Percentiles rank a stretch among this genome's conserved stretches.
Evolutionary conservation across 2,888 invertebrate genomes (phyloP).

Genomic region (Pheosia tremula): DNA sequence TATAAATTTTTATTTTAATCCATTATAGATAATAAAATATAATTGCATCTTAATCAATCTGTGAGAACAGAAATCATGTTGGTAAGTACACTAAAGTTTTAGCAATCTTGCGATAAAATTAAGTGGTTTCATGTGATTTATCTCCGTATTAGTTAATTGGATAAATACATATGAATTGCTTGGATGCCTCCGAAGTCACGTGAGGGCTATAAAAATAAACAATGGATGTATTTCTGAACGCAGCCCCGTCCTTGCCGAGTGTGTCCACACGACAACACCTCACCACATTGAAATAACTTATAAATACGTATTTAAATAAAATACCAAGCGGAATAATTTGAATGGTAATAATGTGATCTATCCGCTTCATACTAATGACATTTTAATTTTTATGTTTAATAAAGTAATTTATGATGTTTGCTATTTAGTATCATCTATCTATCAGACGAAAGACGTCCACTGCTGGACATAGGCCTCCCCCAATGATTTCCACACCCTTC

Average conservation of each 20-base stretch:
- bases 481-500: too few relatives aligned
- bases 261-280: constrained; percentile 34
- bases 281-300: constrained; percentile 26
- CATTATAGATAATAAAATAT: not conserved
- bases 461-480: too few relatives aligned
- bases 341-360: not conserved
- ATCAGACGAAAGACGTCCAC: too few relatives aligned
- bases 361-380: not conserved
- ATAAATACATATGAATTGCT: constrained; percentile 17
- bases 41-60: constrained; percentile 1
- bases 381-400: not conserved
- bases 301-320: not conserved
- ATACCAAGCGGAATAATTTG: not conserved
- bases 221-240: constrained; percentile 39
- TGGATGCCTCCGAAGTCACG: constrained; percentile 27
- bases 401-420: not conserved
- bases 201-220: constrained; percentile 45
- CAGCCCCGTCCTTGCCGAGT: constrained; percentile 35
- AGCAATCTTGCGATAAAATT: not conserved
- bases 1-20: not conserved
- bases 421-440: too few relatives aligned
- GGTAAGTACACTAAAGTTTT: not conserved
- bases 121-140: constrained; percentile 14
- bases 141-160: constrained; percentile 23
- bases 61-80: not conserved